A percentile compares a stretch with the other conserved stretches of the same genome.
These are phyloP conservation scores for Telmatochromis sp. DNA, from an alignment of 2,113 vertebrate genomes.

Conservation along the genomic window DNA sequence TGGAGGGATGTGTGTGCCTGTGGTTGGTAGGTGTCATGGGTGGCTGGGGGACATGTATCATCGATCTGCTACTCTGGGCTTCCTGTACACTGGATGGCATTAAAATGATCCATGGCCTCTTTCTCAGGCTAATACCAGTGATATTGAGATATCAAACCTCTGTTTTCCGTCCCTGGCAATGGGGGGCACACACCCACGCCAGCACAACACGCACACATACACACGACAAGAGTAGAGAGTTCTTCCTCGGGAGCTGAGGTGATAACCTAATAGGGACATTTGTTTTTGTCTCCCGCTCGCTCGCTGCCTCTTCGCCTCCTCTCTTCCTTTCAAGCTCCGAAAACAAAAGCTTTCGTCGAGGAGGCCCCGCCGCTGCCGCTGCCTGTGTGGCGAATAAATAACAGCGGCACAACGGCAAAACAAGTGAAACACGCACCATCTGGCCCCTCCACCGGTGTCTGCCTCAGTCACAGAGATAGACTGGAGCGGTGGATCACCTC, in stretches of 20 bases:
- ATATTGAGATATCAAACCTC: slow-evolving; percentile 57
- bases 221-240: slow-evolving; percentile 16
- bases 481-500: not conserved
- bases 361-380: slow-evolving; percentile 10
- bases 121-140: slow-evolving; percentile 38
- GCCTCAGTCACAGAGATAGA: slow-evolving; percentile 29
- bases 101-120: slow-evolving; percentile 65
- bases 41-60: slow-evolving; percentile 44
- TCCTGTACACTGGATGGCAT: slow-evolving; percentile 48
- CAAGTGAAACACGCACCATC: slow-evolving; percentile 68
- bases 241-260: slow-evolving; percentile 36
- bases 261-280: slow-evolving; percentile 66
- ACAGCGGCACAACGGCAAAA: slow-evolving; percentile 47
- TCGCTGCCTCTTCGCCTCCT: not conserved
- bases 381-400: slow-evolving; percentile 60
- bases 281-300: slow-evolving; percentile 37
- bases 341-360: slow-evolving; percentile 38
- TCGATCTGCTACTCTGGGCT: slow-evolving; percentile 44
- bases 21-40: slow-evolving; percentile 21
- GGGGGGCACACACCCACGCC: not conserved
- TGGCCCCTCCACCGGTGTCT: slow-evolving; percentile 47
- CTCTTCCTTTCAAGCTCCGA: slow-evolving; percentile 4
- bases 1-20: not conserved
- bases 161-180: slow-evolving; percentile 41
- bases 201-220: not conserved